A percentile compares a stretch with the other conserved stretches of the same genome.
These are phyloP conservation scores for Acromyrmex charruanus DNA, from an alignment of 1,140 invertebrate genomes.

Conservation along the genomic window DNA sequence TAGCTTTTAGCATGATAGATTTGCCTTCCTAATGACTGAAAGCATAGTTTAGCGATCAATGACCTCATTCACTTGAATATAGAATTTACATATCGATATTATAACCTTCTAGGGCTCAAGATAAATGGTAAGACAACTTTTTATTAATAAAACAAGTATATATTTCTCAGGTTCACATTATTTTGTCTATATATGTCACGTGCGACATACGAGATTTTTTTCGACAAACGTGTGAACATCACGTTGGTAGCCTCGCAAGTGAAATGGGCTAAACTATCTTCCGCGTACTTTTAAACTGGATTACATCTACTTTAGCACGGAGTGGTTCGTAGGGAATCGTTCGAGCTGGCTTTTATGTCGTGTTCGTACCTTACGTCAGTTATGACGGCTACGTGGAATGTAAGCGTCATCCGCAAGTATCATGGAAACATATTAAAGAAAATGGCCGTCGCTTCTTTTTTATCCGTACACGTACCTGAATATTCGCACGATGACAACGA, in stretches of 20 bases:
- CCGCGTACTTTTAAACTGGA: constrained; percentile 53
- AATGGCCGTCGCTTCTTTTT: not conserved
- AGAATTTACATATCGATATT: too few species aligned
- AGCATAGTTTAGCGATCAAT: too few species aligned
- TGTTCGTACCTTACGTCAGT: constrained; percentile 60
- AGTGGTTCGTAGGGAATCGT: constrained; percentile 63
- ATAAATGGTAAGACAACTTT: too few species aligned
- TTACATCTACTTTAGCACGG: constrained; percentile 55
- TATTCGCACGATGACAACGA: not conserved
- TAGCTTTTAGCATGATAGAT: too few species aligned
- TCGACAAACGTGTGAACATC: not conserved
- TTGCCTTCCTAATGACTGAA: too few species aligned
- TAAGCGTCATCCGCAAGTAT: constrained; percentile 27
- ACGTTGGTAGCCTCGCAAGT: not conserved
- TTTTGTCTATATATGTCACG: too few species aligned
- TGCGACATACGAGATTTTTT: not conserved
- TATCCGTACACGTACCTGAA: not conserved
- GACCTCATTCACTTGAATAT: too few species aligned
- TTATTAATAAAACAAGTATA: too few species aligned
- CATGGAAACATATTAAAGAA: constrained; percentile 39
- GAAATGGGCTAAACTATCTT: constrained; percentile 25
- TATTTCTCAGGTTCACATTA: too few species aligned
- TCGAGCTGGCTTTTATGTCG: constrained; percentile 56
- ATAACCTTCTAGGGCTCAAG: too few species aligned
- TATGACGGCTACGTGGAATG: constrained; percentile 66